Conservation (phyloP, 1,140 invertebrate species). For the Mycetomoellerius zeteki region DNA sequence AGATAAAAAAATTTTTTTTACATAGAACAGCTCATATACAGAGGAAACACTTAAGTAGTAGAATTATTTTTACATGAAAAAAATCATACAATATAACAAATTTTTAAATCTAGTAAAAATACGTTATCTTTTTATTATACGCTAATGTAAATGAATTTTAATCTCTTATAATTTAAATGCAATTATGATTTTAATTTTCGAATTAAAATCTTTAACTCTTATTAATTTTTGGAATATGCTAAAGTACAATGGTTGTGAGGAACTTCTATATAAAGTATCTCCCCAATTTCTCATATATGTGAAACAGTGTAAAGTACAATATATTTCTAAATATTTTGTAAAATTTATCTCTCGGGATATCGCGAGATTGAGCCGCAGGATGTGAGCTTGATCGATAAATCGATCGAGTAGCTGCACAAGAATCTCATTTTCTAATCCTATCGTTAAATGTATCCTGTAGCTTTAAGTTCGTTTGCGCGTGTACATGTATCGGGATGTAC, state of each 20-base stretch:
- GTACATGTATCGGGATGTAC: constrained; percentile 59
- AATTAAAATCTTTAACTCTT: too few relatives aligned
- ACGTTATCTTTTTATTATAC: not conserved
- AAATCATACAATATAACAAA: too few relatives aligned
- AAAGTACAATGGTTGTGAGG: not conserved
- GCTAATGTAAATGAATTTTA: not conserved
- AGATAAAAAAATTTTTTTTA: too few relatives aligned
- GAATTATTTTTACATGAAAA: too few relatives aligned
- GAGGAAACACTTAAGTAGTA: too few relatives aligned
- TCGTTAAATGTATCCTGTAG: constrained; percentile 55
- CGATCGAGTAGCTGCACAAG: constrained; percentile 15
- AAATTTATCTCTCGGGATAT: not conserved
- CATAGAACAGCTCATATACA: too few relatives aligned
- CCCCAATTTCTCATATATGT: not conserved
- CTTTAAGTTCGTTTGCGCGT: constrained; percentile 59
- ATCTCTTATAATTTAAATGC: too few relatives aligned
- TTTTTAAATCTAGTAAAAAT: too few relatives aligned
- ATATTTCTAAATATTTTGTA: not conserved
- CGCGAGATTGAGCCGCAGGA: not conserved
- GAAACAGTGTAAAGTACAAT: not conserved
- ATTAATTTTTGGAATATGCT: not conserved
- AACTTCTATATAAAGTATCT: not conserved
- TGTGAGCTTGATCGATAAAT: constrained; percentile 41
- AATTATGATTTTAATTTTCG: too few relatives aligned
- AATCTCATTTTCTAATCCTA: constrained; percentile 70